These are phyloP conservation scores for Erpobdella octoculata DNA, from an alignment of 2,888 invertebrate genomes.

Conservation along the genomic window DNA sequence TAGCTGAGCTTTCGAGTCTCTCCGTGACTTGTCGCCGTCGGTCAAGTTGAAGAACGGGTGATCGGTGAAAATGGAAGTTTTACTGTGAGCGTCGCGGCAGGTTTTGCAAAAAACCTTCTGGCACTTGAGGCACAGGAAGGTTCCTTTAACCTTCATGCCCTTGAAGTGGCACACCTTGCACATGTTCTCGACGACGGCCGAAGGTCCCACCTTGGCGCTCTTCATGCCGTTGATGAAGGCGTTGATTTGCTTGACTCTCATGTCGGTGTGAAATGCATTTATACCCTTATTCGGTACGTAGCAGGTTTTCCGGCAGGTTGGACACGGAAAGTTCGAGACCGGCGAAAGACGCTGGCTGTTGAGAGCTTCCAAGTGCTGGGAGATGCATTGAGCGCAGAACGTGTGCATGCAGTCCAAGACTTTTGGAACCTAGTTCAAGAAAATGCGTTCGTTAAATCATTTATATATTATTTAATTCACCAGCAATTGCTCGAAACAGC, in stretches of 20 bases:
- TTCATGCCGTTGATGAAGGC: slow-evolving; percentile 23
- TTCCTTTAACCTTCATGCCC: neutral
- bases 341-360: slow-evolving; percentile 22
- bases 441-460: neutral
- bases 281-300: slow-evolving; percentile 29
- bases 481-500: too few species aligned
- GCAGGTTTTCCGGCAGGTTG: slow-evolving; percentile 30
- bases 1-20: neutral
- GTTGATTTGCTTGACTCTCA: slow-evolving; percentile 30
- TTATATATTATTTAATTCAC: too few species aligned
- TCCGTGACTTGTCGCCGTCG: neutral
- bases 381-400: slow-evolving; percentile 30
- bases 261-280: slow-evolving; percentile 28
- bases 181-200: neutral
- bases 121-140: neutral
- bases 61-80: neutral
- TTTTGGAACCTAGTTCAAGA: slow-evolving; percentile 12
- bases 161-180: slow-evolving; percentile 10
- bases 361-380: slow-evolving; percentile 10
- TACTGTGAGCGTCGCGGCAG: neutral
- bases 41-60: neutral
- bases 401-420: slow-evolving; percentile 34
- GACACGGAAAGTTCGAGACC: slow-evolving; percentile 33
- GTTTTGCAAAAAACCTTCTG: slow-evolving; percentile 3
- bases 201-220: neutral